A percentile compares a stretch with the other conserved stretches of the same genome.
Evolutionary conservation across 1,140 invertebrate species (phyloP).

Genomic region (Bombus confusus): DNA sequence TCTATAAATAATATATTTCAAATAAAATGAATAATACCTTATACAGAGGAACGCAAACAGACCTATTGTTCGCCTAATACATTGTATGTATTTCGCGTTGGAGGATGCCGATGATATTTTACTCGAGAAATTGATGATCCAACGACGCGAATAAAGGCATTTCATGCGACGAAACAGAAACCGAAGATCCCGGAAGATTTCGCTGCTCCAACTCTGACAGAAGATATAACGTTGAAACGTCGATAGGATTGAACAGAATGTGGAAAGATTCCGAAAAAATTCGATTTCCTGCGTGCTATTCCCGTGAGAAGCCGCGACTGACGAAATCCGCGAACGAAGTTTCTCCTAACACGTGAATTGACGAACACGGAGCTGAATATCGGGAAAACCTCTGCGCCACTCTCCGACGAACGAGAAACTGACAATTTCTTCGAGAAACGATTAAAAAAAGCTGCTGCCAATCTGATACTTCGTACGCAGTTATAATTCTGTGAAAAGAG

Average conservation of each 20-base stretch:
- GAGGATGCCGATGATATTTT: not conserved
- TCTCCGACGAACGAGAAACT: no score
- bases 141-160: not conserved
- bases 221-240: not conserved
- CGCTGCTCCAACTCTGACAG: no score
- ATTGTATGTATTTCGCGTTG: not conserved
- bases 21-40: no score
- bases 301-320: not conserved
- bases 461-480: no score
- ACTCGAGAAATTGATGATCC: not conserved
- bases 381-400: not conserved
- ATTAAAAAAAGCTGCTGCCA: no score
- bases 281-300: conserved; percentile 44
- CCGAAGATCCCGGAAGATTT: not conserved
- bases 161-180: not conserved
- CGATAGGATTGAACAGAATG: not conserved
- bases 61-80: no score
- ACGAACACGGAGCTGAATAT: not conserved
- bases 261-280: conserved; percentile 35
- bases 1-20: no score
- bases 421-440: no score
- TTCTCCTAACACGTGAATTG: not conserved
- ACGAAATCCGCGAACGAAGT: no score
- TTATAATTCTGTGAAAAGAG: no score
- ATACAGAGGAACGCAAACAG: no score